Base-by-base conservation (phyloP, 2,797 vertebrate genomes). In the Fringilla coelebs region DNA sequence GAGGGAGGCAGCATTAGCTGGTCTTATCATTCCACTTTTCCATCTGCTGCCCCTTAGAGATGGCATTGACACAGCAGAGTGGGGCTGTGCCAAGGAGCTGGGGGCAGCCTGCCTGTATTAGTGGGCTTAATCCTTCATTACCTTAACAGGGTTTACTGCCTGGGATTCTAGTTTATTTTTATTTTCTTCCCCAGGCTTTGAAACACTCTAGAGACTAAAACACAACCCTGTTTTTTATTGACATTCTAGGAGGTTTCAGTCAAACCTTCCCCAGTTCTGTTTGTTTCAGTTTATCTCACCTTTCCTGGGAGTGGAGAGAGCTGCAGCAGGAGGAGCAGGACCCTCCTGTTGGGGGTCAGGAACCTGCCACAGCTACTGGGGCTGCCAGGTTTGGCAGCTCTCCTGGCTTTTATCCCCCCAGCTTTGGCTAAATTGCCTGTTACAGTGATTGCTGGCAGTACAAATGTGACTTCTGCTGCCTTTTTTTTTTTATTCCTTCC, bases 121-220 rank as follows among this genome's bases (percentile, higher is more conserved):
- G 25, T 70, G 72, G 43, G 48, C 52, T 81, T 66, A 88, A 87
- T 93, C 77, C 67, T 82, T 93, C 85, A 48, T 90, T 84, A 52
- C 68, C 75, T 89, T 84, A 79, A 80, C 75, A 46, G 71, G 17
- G 87, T 95, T 92, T 84, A 41, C 67, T 91, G 31, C 66, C 90
- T 80, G 49, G 9, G 11, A 75, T 80, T 75, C 75, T 43, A 36
- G 17, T 58, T 73, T 19, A 13, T 34, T 40, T 70, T 36, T 28
- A 24, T 67, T 54, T 61, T 78, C 66, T 52, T 55, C n/a, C 25
- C 10, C 48, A 31, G 29, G 48, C 83, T 95, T 85, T 88, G 74
- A 92, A 74, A n/a, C 28, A 15, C 18, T 38, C 20, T 60, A 58
- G 48, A 48, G 54, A 36, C n/a, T 45, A 51, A 89, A 91, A 32